phyloP scores from a whole-genome alignment of 1,140 invertebrate genomes.

The Heliconius eleuchia region DNA sequence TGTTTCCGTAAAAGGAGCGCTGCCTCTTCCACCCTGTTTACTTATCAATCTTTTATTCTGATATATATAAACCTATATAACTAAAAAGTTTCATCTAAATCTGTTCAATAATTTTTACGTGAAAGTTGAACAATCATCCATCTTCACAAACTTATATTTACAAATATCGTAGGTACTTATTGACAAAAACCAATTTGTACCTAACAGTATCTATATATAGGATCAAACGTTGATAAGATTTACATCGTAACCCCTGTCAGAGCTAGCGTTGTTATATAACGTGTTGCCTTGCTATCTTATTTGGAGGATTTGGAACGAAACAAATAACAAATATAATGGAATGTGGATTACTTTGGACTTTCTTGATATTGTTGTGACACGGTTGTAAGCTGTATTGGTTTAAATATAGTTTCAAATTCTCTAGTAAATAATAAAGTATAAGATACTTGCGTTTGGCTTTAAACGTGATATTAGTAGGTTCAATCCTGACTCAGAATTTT shows the following conservation, averaged over 20 bases:
- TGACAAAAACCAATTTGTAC: slow-evolving; percentile 1
- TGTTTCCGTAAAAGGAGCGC: no score
- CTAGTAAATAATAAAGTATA: no score
- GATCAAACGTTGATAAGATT: neutral
- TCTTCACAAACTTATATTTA: neutral
- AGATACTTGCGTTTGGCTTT: no score
- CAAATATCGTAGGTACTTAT: neutral
- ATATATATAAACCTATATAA: no score
- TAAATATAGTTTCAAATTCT: no score
- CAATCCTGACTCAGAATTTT: no score
- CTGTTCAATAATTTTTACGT: no score
- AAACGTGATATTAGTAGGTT: no score
- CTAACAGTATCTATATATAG: neutral
- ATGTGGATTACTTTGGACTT: neutral
- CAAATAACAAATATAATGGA: neutral
- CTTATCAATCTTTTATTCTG: no score
- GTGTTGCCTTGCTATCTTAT: neutral
- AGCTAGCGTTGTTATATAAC: neutral
- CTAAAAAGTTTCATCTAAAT: no score
- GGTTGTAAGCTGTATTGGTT: neutral
- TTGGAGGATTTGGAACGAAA: neutral
- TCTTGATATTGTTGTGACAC: neutral
- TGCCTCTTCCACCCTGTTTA: no score
- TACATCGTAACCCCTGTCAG: neutral
- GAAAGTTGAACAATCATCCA: no score